A percentile compares a stretch with the other conserved stretches of the same genome.
phyloP scores from a whole-genome alignment of 2,113 vertebrate species.

The Chrysemys picta region DNA sequence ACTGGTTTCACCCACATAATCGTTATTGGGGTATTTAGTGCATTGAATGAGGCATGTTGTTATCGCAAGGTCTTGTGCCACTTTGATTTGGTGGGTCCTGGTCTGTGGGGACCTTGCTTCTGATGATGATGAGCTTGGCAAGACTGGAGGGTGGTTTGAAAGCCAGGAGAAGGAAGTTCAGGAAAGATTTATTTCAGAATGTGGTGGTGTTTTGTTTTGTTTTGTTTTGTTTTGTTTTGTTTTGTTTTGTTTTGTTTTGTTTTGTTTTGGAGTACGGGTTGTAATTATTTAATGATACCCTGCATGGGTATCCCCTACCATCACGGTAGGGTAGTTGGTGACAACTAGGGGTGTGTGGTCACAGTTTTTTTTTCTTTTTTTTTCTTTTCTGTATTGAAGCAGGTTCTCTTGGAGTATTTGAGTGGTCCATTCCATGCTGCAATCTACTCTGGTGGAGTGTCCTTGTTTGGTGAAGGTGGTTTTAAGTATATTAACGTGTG shows the following conservation, averaged over 20 bases:
- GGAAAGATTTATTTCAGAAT: background rate
- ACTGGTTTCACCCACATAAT: background rate
- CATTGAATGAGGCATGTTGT: background rate
- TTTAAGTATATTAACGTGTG: background rate
- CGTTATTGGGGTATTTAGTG: background rate
- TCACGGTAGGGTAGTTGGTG: background rate
- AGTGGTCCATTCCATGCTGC: background rate
- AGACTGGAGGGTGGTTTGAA: background rate
- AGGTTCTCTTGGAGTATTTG: background rate
- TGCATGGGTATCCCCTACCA: background rate
- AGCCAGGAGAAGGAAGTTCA: background rate
- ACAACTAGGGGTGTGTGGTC: background rate
- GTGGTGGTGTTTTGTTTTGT: background rate
- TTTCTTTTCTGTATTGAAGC: background rate
- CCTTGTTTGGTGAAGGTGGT: background rate
- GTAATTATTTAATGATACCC: background rate
- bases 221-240: too few species aligned
- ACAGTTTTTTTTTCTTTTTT: background rate
- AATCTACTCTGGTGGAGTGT: background rate
- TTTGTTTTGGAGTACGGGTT: background rate
- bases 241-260: too few species aligned
- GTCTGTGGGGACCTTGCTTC: background rate
- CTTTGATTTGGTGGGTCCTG: background rate
- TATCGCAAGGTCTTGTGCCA: background rate
- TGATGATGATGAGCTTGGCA: background rate